Evolutionary conservation across 2,113 vertebrate genomes (phyloP).

Genomic region (Eolophus roseicapilla): DNA sequence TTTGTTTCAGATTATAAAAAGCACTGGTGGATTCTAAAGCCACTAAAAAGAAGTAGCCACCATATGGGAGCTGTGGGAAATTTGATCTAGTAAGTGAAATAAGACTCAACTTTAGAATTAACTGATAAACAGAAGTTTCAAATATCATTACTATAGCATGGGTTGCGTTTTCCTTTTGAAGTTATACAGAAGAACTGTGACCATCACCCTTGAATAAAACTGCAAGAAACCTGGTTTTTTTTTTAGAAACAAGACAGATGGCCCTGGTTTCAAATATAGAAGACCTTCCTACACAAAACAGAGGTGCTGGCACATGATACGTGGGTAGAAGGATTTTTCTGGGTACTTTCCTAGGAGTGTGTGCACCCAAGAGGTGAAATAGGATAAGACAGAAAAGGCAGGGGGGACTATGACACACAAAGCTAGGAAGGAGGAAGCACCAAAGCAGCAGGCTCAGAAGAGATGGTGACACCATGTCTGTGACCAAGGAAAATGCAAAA

Average conservation of each 20-base stretch:
- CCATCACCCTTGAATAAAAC: background rate
- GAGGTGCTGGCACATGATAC: constrained; percentile 43
- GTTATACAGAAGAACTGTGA: background rate
- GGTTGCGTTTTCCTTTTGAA: background rate
- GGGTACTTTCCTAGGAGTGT: background rate
- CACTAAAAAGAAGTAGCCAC: background rate
- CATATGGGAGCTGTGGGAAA: background rate
- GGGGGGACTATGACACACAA: background rate
- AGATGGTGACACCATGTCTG: background rate
- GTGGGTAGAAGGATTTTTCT: constrained; percentile 36
- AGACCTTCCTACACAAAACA: constrained; percentile 48
- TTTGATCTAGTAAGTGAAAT: background rate
- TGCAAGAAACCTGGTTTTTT: background rate
- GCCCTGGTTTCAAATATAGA: constrained; percentile 42
- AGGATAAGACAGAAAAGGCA: background rate
- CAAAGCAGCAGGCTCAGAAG: background rate
- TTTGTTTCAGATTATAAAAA: constrained; percentile 61
- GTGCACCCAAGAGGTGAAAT: constrained; percentile 10
- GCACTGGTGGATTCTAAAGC: constrained; percentile 23
- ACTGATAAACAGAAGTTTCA: background rate
- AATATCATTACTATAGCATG: background rate
- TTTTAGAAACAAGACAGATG: constrained; percentile 30
- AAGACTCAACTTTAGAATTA: background rate
- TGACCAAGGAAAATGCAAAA: background rate
- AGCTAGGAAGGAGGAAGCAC: background rate